Evolutionary conservation across 2,113 vertebrate genomes (phyloP).

Genomic region (Tonatia bakeri): DNA sequence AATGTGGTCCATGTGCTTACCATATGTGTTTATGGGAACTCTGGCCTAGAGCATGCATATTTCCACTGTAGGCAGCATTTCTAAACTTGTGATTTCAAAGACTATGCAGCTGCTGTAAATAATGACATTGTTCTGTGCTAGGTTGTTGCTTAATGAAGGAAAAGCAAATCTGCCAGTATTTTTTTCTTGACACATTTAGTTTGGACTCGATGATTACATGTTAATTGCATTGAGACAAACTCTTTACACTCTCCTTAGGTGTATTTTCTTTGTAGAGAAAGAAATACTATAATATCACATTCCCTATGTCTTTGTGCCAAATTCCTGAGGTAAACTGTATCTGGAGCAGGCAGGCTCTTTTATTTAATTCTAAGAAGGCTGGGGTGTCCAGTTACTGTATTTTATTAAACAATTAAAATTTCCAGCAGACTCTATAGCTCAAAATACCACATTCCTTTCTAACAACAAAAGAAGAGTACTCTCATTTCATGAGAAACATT

Average conservation of each 20-base stretch:
- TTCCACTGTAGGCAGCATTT: constrained; percentile 20
- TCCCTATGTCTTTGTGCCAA: constrained; percentile 57
- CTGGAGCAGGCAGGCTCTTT: constrained; percentile 45
- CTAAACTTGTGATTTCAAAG: constrained; percentile 44
- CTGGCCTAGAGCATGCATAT: background rate
- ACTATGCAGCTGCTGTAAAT: background rate
- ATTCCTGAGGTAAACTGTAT: constrained; percentile 49
- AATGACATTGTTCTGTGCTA: constrained; percentile 34
- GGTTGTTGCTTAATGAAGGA: constrained; percentile 45
- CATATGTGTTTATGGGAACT: background rate
- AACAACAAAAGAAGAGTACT: background rate
- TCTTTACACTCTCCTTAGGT: constrained; percentile 51
- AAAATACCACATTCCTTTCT: constrained; percentile 4
- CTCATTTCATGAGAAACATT: background rate
- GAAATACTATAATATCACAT: constrained; percentile 68
- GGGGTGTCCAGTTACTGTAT: background rate
- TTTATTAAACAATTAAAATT: constrained; percentile 52
- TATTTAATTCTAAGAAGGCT: constrained; percentile 27
- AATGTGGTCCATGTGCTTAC: background rate
- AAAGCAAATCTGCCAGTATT: constrained; percentile 53
- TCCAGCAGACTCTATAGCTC: constrained; percentile 43
- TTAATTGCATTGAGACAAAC: constrained; percentile 29
- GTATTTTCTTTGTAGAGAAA: constrained; percentile 72
- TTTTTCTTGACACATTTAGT: constrained; percentile 42
- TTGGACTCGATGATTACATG: constrained; percentile 57